phyloP scores from a whole-genome alignment of 2,888 invertebrate genomes.

The Chirona hameri region DNA sequence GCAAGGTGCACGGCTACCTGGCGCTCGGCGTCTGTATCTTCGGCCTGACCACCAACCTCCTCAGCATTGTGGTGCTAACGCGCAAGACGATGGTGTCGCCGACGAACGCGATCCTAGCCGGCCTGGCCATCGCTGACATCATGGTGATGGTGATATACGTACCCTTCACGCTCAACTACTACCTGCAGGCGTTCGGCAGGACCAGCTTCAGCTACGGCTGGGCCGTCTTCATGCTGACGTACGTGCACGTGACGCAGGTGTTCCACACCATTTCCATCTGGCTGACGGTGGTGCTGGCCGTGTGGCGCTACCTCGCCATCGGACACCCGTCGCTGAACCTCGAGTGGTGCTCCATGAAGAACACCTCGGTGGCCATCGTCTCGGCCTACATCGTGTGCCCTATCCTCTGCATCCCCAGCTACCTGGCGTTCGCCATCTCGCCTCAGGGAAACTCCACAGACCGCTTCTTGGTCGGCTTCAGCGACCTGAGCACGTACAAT shows the following conservation, averaged over 20 bases:
- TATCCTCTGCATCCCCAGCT: constrained; percentile 38
- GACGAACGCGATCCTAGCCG: constrained; percentile 86
- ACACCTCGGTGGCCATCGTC: constrained; percentile 70
- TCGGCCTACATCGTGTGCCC: constrained; percentile 56
- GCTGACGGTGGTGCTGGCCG: constrained; percentile 84
- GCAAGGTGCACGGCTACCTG: constrained; percentile 74
- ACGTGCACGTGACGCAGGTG: constrained; percentile 82
- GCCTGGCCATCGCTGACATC: constrained; percentile 86
- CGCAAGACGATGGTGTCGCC: constrained; percentile 86
- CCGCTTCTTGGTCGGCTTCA: constrained; percentile 62
- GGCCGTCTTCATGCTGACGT: constrained; percentile 81
- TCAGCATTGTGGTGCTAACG: constrained; percentile 86
- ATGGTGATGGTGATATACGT: constrained; percentile 87
- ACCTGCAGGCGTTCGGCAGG: constrained; percentile 53
- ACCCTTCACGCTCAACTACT: constrained; percentile 79
- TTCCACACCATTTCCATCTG: constrained; percentile 89
- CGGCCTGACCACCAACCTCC: constrained; percentile 84
- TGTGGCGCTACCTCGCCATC: constrained; percentile 86
- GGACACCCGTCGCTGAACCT: constrained; percentile 76
- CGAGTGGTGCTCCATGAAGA: constrained; percentile 74
- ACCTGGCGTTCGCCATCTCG: constrained; percentile 37
- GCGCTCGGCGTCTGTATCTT: constrained; percentile 82
- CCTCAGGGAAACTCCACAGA: constrained; percentile 25
- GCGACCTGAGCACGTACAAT: constrained; percentile 58
- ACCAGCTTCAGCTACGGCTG: constrained; percentile 68